Base-by-base conservation (phyloP, 2,113 vertebrate species). In the Protobothrops flavoviridis region DNA sequence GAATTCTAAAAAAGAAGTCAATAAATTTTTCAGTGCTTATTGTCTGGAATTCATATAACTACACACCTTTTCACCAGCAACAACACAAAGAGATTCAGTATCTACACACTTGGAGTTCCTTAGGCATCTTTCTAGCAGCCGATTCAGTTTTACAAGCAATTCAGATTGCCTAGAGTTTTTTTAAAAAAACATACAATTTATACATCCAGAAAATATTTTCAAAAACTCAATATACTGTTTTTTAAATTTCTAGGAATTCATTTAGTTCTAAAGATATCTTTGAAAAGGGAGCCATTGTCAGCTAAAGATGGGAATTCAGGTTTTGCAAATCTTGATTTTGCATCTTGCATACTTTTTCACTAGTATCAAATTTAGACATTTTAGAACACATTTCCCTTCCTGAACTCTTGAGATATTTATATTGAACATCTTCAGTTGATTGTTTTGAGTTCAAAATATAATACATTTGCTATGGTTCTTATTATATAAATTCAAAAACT, bases 31-130 rank as follows among this genome's bases (percentile, higher is more conserved):
- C 50, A 85, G 29, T 74, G 89, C 90, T 93, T 95, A 94, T 0
- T 50, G 23, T 50, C 17, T 2, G n/a, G 85, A 90, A 53, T n/a
- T 0, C 13, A 45, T 2, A 23, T n/a, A 53, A 2, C 81, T 90
- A 33, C 96, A 57, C 89, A 99, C 99, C 99, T 99, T 99, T 97
- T 99, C 99, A 95, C 99, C 99, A 92, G 99, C 99, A 95, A 99
- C 98, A 95, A 99, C 98, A 64, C 99, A 99, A 90, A 99, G 98
- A 90, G 99, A 99, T 96, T 99, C 99, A 0, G 98, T 99, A 95
- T 99, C 99, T 74, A 99, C 98, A 94, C 99, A 99, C 69, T 98
- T 99, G 10, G 99, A 99, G 96, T 99, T 99, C 93, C 99, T 98
- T 93, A 99, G 96, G 96, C 99, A 99, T 95, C 98, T 98, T 96